Evolutionary conservation across 2,888 invertebrate species (phyloP).

Genomic region (Stramonita haemastoma): DNA sequence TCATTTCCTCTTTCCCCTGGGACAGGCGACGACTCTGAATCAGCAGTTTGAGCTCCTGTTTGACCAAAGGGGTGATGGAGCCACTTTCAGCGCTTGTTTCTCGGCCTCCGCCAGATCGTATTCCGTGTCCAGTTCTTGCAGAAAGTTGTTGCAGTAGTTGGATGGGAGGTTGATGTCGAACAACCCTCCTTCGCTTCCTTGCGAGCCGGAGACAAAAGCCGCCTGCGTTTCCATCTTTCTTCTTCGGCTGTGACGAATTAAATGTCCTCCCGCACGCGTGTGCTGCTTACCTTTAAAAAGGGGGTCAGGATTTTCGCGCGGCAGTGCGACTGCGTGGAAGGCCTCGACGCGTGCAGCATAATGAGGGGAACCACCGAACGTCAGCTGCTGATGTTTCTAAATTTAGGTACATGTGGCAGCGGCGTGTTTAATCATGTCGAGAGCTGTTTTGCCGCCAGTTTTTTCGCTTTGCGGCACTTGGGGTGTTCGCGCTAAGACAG

Average conservation of each 20-base stretch:
- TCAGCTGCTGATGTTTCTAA: conserved; percentile 23
- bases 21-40: conserved; percentile 46
- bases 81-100: conserved; percentile 36
- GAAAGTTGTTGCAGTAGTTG: neutral
- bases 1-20: conserved; percentile 45
- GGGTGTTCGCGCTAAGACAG: neutral
- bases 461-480: neutral
- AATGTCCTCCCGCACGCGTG: neutral
- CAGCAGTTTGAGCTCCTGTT: conserved; percentile 44
- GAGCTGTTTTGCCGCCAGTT: neutral
- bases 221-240: neutral
- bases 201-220: neutral
- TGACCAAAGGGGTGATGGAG: conserved; percentile 42
- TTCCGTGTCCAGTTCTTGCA: neutral
- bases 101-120: conserved; percentile 28
- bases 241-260: neutral
- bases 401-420: neutral
- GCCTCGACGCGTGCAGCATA: neutral
- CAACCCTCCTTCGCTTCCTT: neutral
- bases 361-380: conserved; percentile 42
- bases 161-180: conserved; percentile 28
- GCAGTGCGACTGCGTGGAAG: neutral
- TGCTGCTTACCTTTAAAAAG: neutral
- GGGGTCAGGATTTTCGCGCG: neutral
- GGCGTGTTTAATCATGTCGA: conserved; percentile 10